Percentiles rank a stretch among this genome's conserved stretches.
These are phyloP conservation scores for Caradrina clavipalpis DNA, from an alignment of 2,888 invertebrate genomes.

Conservation along the genomic window DNA sequence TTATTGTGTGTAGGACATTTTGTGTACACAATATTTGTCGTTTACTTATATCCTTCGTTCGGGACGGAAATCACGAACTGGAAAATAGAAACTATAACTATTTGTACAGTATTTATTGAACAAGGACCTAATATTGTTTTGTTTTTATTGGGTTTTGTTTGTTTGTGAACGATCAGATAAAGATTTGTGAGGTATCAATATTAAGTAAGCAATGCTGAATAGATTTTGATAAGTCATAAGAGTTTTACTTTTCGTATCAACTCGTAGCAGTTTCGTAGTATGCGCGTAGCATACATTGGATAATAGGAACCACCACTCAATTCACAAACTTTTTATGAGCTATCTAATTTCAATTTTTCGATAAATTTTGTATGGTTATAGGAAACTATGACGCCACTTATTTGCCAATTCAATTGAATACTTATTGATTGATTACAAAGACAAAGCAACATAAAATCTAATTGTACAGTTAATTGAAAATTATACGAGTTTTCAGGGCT, in stretches of 20 bases:
- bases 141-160: constrained; percentile 41
- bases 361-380: no score
- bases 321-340: no score
- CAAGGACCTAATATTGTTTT: constrained; percentile 42
- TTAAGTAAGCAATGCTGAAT: constrained; percentile 8
- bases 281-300: neutral
- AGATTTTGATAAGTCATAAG: neutral
- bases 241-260: neutral
- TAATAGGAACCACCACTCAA: no score
- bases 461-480: no score
- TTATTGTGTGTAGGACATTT: constrained; percentile 35
- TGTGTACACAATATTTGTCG: constrained; percentile 50
- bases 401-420: no score
- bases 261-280: constrained; percentile 5
- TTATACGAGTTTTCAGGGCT: no score
- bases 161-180: constrained; percentile 12
- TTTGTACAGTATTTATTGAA: constrained; percentile 52
- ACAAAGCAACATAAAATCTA: no score
- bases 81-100: constrained; percentile 66
- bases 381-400: no score
- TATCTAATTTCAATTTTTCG: no score
- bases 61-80: constrained; percentile 76
- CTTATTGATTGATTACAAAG: no score
- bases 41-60: constrained; percentile 74
- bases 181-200: constrained; percentile 4